Percentiles rank a stretch among this genome's conserved stretches.
Conservation (phyloP, 2,797 vertebrate genomes). For the Danio kyathit region DNA sequence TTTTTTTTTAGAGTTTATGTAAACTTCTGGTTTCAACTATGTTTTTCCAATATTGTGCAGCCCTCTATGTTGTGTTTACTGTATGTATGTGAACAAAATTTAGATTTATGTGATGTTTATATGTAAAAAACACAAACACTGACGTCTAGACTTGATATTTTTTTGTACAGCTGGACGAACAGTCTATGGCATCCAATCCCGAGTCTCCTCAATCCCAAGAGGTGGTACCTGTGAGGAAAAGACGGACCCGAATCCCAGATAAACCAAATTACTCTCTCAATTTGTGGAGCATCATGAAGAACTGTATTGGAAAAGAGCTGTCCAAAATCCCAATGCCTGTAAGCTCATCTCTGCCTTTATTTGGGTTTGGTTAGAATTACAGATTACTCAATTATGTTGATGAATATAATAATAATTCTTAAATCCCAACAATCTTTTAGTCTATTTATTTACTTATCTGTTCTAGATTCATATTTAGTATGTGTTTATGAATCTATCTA, state of each 20-base stretch:
- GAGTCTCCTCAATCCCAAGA: slow-evolving; percentile 81
- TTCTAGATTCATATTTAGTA: no score
- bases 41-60: no score
- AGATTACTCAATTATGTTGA: no score
- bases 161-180: slow-evolving; percentile 74
- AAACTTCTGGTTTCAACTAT: no score
- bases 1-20: no score
- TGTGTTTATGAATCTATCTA: no score
- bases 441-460: no score
- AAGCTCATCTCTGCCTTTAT: slow-evolving; percentile 61
- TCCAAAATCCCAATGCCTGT: slow-evolving; percentile 98
- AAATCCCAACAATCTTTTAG: no score
- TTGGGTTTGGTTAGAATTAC: no score
- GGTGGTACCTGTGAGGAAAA: slow-evolving; percentile 83
- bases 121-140: neutral
- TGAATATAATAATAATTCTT: no score
- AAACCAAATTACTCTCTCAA: slow-evolving; percentile 97
- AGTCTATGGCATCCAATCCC: slow-evolving; percentile 79
- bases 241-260: slow-evolving; percentile 89
- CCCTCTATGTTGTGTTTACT: neutral
- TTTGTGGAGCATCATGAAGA: slow-evolving; percentile 97
- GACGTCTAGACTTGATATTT: neutral
- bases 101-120: neutral
- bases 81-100: slow-evolving; percentile 21
- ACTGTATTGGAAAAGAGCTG: slow-evolving; percentile 95